These are phyloP conservation scores for Hoplias malabaricus DNA, from an alignment of 2,113 vertebrate genomes.

Conservation along the genomic window DNA sequence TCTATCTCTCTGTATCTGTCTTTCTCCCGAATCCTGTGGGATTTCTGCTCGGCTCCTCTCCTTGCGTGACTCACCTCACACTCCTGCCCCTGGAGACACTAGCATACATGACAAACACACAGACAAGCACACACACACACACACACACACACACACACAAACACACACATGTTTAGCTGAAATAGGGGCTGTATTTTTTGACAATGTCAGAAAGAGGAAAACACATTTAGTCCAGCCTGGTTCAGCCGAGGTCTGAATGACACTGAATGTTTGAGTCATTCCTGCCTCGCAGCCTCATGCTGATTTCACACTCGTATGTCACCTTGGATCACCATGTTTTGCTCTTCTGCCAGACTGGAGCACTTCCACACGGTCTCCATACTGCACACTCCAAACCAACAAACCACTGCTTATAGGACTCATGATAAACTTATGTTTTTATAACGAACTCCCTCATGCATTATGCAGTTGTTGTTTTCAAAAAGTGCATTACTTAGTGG, in stretches of 20 bases:
- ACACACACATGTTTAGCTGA: not conserved
- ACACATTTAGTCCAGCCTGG: not conserved
- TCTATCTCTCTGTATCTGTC: not conserved
- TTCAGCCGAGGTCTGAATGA: conserved; percentile 5
- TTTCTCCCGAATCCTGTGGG: not conserved
- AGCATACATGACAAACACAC: not conserved
- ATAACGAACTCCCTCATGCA: not conserved
- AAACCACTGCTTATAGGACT: not conserved
- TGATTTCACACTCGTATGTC: conserved; percentile 27
- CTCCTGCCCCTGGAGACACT: conserved; percentile 5
- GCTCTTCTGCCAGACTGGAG: not conserved
- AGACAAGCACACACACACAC: not conserved
- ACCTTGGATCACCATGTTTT: conserved; percentile 24
- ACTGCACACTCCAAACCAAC: not conserved
- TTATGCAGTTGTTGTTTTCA: not conserved
- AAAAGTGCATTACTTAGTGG: not conserved
- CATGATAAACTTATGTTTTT: not conserved
- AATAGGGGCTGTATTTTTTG: not conserved
- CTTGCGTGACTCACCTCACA: conserved; percentile 3
- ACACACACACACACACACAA: not conserved
- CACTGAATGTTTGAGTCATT: conserved; percentile 9
- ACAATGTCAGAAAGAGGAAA: conserved; percentile 12
- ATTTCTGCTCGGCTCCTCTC: not conserved
- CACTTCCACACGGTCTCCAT: not conserved
- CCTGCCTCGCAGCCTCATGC: conserved; percentile 18